These are phyloP conservation scores for Zaprionus ghesquierei DNA, from an alignment of 1,140 invertebrate genomes.

Conservation along the genomic window DNA sequence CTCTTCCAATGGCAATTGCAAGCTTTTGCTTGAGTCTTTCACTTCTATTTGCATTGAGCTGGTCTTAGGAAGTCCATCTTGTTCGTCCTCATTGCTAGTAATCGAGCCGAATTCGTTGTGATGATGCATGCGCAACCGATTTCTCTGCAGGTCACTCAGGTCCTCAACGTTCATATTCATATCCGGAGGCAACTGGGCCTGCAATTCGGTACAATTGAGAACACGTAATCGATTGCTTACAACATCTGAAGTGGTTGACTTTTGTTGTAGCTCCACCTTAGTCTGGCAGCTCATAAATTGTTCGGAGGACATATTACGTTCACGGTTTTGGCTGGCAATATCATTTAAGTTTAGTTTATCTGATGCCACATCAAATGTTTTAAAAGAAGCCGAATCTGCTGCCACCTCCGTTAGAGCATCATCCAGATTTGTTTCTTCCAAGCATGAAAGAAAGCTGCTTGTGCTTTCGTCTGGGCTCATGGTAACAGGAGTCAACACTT, in stretches of 20 bases:
- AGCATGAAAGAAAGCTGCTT: conserved; percentile 51
- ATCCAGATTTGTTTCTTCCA: conserved; percentile 16
- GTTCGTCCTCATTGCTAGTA: conserved; percentile 22
- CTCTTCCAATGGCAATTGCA: conserved; percentile 32
- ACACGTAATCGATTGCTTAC: conserved; percentile 81
- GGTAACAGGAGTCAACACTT: not conserved
- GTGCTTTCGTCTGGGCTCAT: conserved; percentile 48
- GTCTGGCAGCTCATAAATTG: conserved; percentile 49
- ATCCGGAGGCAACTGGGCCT: conserved; percentile 33
- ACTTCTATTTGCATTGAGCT: not conserved
- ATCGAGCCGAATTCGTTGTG: conserved; percentile 51
- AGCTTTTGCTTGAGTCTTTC: not conserved
- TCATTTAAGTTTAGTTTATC: conserved; percentile 54
- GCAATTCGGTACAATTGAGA: conserved; percentile 40
- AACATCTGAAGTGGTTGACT: conserved; percentile 58
- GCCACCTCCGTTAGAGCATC: not conserved
- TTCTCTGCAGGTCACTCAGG: conserved; percentile 65
- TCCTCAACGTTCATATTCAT: conserved; percentile 67
- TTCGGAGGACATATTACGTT: conserved; percentile 46
- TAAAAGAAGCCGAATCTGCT: not conserved
- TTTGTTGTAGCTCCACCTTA: conserved; percentile 23
- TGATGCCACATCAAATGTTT: conserved; percentile 7
- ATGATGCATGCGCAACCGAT: conserved; percentile 68
- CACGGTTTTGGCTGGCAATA: conserved; percentile 37
- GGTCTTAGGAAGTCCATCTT: not conserved